phyloP scores from a whole-genome alignment of 2,888 invertebrate species.

The Oxycera nigricornis region DNA sequence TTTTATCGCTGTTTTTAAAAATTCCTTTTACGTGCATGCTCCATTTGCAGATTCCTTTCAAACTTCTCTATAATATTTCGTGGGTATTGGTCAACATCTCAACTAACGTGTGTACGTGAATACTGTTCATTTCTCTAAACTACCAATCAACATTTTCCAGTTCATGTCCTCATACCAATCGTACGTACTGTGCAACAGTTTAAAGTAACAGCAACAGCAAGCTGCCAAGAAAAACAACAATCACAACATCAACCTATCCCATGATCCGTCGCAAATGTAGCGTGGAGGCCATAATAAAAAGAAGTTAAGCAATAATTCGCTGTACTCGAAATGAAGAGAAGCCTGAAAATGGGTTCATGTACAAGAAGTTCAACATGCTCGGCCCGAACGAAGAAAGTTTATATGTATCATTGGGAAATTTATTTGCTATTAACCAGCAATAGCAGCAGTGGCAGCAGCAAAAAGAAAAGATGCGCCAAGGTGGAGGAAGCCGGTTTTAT shows the following conservation, averaged over 20 bases:
- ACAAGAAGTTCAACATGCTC: neutral
- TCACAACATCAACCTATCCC: neutral
- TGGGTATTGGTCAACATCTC: no score
- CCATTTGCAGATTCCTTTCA: no score
- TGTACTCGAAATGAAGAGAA: neutral
- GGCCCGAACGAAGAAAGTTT: neutral
- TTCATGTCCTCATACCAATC: no score
- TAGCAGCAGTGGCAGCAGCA: neutral
- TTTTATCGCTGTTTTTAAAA: no score
- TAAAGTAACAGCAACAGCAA: neutral
- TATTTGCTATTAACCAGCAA: neutral
- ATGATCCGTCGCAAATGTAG: neutral
- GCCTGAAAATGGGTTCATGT: neutral
- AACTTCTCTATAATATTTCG: no score
- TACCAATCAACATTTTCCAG: no score
- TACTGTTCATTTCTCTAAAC: no score
- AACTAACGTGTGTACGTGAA: no score
- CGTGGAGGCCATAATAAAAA: neutral
- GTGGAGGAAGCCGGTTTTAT: no score
- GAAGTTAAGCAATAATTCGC: constrained; percentile 24
- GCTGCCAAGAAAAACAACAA: neutral
- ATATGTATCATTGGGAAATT: neutral
- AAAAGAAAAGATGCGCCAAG: neutral
- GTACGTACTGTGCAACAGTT: constrained; percentile 9
- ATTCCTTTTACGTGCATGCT: no score